Evolutionary conservation across 1,140 invertebrate genomes (phyloP).

Genomic region (Pteromalus puparum): DNA sequence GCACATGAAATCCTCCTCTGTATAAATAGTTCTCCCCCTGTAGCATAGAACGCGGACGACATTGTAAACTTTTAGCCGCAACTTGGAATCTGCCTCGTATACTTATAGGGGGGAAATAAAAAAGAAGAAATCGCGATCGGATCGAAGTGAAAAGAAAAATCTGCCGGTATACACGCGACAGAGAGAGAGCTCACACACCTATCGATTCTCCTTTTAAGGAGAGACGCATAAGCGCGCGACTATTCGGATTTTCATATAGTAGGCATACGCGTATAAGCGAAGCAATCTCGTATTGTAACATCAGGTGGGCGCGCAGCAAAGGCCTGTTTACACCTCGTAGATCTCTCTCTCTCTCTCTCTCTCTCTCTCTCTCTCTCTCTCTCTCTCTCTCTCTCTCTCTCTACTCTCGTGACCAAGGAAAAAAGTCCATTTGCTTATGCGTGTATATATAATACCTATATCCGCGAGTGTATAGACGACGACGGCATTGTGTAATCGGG

Average conservation of each 20-base stretch:
- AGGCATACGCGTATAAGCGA: not conserved
- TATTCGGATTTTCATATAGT: not conserved
- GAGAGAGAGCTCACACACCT: not conserved
- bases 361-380: no score
- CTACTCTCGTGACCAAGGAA: not conserved
- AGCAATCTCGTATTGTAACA: conserved; percentile 45
- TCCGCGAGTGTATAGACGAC: not conserved
- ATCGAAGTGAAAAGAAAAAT: no score
- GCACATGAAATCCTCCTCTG: not conserved
- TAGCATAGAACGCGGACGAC: not conserved
- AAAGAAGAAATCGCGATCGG: no score
- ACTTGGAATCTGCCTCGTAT: no score
- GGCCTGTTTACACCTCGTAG: conserved; percentile 37
- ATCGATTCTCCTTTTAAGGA: conserved; percentile 39
- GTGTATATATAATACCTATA: not conserved
- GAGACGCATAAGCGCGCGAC: not conserved
- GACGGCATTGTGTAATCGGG: conserved; percentile 60
- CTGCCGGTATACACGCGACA: no score
- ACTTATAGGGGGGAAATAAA: no score
- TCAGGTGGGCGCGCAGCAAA: conserved; percentile 56
- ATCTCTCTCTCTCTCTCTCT: conserved; percentile 20
- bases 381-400: no score
- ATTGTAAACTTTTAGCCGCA: not conserved
- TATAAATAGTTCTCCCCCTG: not conserved
- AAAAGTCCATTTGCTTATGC: not conserved